Conservation (phyloP, 2,888 invertebrate species). For the Hyalella azteca region DNA sequence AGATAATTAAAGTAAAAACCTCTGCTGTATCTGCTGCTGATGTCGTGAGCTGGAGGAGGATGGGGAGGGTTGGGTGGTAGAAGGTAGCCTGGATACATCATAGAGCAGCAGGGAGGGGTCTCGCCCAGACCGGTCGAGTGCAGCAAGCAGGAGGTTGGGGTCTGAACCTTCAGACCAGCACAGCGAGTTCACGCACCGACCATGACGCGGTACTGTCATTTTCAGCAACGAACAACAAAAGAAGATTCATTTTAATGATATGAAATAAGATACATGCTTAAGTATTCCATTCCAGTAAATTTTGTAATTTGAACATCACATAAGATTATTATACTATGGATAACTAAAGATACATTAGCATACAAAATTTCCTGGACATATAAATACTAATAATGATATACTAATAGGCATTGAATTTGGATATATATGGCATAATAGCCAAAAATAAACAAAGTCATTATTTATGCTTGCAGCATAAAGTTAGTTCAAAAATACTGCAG, state of each 20-base stretch:
- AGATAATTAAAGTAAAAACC: too few relatives aligned
- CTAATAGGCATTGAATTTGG: background rate
- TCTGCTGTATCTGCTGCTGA: conserved; percentile 1
- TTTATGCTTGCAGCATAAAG: too few relatives aligned
- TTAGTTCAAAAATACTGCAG: background rate
- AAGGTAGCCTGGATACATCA: conserved; percentile 26
- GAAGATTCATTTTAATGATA: too few relatives aligned
- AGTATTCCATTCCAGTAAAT: too few relatives aligned
- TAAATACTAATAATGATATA: too few relatives aligned
- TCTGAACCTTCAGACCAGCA: background rate
- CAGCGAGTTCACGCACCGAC: conserved; percentile 23
- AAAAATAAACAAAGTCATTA: too few relatives aligned
- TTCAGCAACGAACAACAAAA: too few relatives aligned
- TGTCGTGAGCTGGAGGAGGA: conserved; percentile 14
- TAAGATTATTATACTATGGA: too few relatives aligned
- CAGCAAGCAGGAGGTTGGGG: conserved; percentile 18
- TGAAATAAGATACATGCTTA: too few relatives aligned
- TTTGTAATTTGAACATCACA: too few relatives aligned
- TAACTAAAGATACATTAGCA: too few relatives aligned
- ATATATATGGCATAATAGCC: background rate
- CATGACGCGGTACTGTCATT: conserved; percentile 5
- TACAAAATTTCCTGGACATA: too few relatives aligned
- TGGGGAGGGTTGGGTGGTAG: background rate
- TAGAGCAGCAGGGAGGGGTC: conserved; percentile 26
- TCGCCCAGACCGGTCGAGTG: background rate